Percentiles rank a stretch among this genome's conserved stretches.
phyloP scores from a whole-genome alignment of 2,797 vertebrate genomes.

The Crypturellus tataupa region DNA sequence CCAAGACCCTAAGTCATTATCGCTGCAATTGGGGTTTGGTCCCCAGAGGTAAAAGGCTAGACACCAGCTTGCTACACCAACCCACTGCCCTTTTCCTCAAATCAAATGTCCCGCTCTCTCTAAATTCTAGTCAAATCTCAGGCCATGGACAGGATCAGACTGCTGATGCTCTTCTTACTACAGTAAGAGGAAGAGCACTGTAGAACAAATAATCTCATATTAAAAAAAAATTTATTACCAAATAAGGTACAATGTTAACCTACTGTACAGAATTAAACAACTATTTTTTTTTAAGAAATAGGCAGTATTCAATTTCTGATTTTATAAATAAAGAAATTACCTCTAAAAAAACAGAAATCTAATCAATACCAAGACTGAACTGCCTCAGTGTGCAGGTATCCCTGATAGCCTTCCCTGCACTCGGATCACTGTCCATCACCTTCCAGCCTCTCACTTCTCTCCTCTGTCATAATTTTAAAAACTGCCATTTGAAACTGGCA shows the following conservation, averaged over 20 bases:
- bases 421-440: constrained; percentile 24
- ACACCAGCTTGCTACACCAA: background rate
- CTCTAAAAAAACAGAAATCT: constrained; percentile 67
- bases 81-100: background rate
- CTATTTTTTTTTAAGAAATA: constrained; percentile 34
- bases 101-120: background rate
- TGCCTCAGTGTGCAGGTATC: constrained; percentile 50
- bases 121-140: background rate
- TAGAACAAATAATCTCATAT: constrained; percentile 4
- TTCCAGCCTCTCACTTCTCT: constrained; percentile 32
- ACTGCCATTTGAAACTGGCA: no score
- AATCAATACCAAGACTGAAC: constrained; percentile 66
- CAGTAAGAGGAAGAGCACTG: constrained; percentile 14
- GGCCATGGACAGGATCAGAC: background rate
- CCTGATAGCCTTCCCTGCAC: constrained; percentile 42
- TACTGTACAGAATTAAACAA: background rate
- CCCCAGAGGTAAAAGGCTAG: constrained; percentile 44
- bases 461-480: constrained; percentile 15
- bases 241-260: constrained; percentile 9
- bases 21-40: background rate
- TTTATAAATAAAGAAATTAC: constrained; percentile 71
- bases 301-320: constrained; percentile 56
- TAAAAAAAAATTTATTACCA: background rate
- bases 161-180: constrained; percentile 10
- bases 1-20: constrained; percentile 7